A percentile compares a stretch with the other conserved stretches of the same genome.
Evolutionary conservation across 2,888 invertebrate species (phyloP).

Genomic region (Erebia palarica): DNA sequence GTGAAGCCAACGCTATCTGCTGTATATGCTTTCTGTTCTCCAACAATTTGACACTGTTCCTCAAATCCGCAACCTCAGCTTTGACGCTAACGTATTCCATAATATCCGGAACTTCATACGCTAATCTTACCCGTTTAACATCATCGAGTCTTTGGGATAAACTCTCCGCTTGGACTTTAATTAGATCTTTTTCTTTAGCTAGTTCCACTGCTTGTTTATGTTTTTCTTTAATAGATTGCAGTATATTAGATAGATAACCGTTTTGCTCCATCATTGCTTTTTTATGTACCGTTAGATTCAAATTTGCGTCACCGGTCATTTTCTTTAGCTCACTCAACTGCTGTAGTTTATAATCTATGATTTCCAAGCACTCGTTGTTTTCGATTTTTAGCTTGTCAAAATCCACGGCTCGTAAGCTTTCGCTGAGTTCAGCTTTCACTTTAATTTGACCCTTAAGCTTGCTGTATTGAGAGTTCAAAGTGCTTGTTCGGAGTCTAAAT

Average conservation of each 20-base stretch:
- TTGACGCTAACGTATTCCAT: conserved; percentile 82
- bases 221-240: conserved; percentile 65
- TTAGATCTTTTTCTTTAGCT: conserved; percentile 64
- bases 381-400: conserved; percentile 85
- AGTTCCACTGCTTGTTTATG: conserved; percentile 64
- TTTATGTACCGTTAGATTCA: conserved; percentile 81
- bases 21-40: conserved; percentile 65
- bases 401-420: conserved; percentile 83
- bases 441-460: conserved; percentile 80
- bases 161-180: conserved; percentile 64
- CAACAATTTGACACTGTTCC: conserved; percentile 62
- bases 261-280: conserved; percentile 80
- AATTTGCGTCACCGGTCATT: conserved; percentile 82
- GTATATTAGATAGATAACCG: conserved; percentile 63
- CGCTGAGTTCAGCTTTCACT: conserved; percentile 81
- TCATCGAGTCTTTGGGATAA: conserved; percentile 61
- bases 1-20: conserved; percentile 63
- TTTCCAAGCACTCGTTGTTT: conserved; percentile 74
- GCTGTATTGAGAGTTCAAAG: conserved; percentile 77
- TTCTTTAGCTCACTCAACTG: conserved; percentile 81
- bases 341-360: conserved; percentile 79
- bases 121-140: conserved; percentile 62
- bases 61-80: conserved; percentile 72
- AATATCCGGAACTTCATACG: conserved; percentile 80
- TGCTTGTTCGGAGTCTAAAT: conserved; percentile 80